Conservation (phyloP, 1,140 invertebrate species). For the Atta texana region DNA sequence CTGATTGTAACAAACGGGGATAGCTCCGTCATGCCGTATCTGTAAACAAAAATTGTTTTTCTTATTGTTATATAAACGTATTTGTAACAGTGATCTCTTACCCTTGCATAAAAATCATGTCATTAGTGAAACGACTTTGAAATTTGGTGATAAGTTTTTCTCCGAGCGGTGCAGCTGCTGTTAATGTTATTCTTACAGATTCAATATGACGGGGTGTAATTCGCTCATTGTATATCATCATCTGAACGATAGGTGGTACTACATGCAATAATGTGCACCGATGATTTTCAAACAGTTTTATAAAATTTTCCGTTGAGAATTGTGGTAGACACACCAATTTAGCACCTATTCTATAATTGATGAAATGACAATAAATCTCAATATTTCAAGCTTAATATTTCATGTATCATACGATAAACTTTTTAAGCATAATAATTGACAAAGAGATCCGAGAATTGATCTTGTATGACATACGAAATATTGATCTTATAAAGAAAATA, state of each 20-base stretch:
- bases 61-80: not conserved
- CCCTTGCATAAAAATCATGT: conserved; percentile 81
- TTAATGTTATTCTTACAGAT: conserved; percentile 86
- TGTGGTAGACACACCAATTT: conserved; percentile 90
- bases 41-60: conserved; percentile 41
- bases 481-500: not conserved
- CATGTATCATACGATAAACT: too few relatives aligned
- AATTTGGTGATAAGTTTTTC: conserved; percentile 87
- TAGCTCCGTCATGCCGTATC: conserved; percentile 90
- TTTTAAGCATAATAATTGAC: too few relatives aligned
- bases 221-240: conserved; percentile 89
- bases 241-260: conserved; percentile 90
- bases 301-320: conserved; percentile 89
- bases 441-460: too few relatives aligned
- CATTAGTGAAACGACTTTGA: conserved; percentile 81
- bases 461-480: too few relatives aligned
- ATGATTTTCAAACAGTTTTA: conserved; percentile 87
- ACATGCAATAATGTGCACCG: conserved; percentile 87
- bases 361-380: not conserved
- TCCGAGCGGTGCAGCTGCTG: conserved; percentile 91
- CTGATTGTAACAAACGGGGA: conserved; percentile 84
- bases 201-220: conserved; percentile 88
- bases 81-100: conserved; percentile 72
- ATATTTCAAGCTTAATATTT: not conserved
- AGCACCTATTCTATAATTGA: conserved; percentile 85